These are phyloP conservation scores for Calliopsis andreniformis DNA, from an alignment of 1,140 invertebrate species.

Conservation along the genomic window DNA sequence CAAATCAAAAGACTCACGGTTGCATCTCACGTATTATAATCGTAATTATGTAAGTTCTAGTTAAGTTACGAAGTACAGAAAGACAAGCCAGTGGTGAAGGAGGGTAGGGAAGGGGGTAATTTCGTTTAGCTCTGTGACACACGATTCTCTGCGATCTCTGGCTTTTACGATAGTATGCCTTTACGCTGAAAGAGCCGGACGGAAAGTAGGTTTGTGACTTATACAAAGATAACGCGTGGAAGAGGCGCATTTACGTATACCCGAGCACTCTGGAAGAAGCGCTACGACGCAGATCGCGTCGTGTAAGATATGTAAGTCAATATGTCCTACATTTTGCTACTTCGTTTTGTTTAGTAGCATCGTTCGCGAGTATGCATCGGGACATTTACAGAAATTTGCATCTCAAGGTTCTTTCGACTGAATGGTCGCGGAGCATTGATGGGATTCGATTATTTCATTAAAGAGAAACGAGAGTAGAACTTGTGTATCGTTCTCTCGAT, in stretches of 20 bases:
- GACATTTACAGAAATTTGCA: neutral
- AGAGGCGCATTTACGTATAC: conserved; percentile 16
- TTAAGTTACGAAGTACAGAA: conserved; percentile 6
- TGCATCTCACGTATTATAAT: neutral
- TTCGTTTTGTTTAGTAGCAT: neutral
- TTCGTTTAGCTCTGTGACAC: neutral
- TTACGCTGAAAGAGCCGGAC: neutral
- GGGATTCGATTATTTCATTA: neutral
- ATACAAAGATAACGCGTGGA: conserved; percentile 15
- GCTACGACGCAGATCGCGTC: neutral
- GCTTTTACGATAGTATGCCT: conserved; percentile 11
- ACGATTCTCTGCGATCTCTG: neutral
- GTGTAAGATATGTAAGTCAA: neutral
- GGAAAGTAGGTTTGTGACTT: conserved; percentile 30
- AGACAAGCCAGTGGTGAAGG: no score
- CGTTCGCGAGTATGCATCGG: no score
- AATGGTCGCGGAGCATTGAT: neutral
- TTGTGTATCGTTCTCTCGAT: neutral
- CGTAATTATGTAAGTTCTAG: conserved; percentile 27
- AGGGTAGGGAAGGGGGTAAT: neutral
- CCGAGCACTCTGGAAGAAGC: neutral
- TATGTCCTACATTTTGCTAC: neutral
- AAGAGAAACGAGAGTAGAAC: no score
- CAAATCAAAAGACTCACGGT: neutral
- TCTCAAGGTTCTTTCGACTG: neutral